Evolutionary conservation across 2,797 vertebrate species (phyloP), one percentile per base, ranked within the genome.

Genomic region (Melanotaenia boesemani): DNA sequence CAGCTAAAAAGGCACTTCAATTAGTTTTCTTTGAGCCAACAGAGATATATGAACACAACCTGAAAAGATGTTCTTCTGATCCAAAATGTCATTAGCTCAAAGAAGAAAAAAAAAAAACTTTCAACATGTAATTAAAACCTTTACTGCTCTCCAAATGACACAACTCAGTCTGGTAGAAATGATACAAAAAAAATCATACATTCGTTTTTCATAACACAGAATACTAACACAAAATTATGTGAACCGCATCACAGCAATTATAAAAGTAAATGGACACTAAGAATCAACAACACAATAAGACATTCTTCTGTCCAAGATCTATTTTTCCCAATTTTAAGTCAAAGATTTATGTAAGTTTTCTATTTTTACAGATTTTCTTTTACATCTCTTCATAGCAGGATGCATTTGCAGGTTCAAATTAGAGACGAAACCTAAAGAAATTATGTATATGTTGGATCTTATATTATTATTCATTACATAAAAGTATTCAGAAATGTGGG

Each of bases 1-100:
- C 37, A 72, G 36, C 54, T 41, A 63, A 74, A 84, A 84, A 89
- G 87, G 83, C 84, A 86, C 86, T 83, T 79, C 30, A 41, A 15
- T 65, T 15, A 12, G 48, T 61, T 77, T 64, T 64, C 34, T 72
- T 61, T 48, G 20, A 56, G 5, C 7, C 5, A 70, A 48, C 34
- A 50, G 12, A 16, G 61, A 65, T 4, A 36, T 22, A 50, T 2
- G 10, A 71, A 32, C 6, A 67, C 4, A 67, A 77, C 22, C 26
- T 39, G 12, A 55, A 44, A 2, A 74, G 5, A 1, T 22, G 15
- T n/a, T 63, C 41, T 22, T 15, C 22, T 2, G 1, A 67, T 13
- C 1, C 55, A 67, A 62, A 62, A 39, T 64, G 30, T 58, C 5
- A 30, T 37, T 30, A 81, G 36, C 58, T 0, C 4, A 30, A 30